These are phyloP conservation scores for Accipiter virgatus DNA, from an alignment of 2,113 vertebrate species.

Conservation along the genomic window DNA sequence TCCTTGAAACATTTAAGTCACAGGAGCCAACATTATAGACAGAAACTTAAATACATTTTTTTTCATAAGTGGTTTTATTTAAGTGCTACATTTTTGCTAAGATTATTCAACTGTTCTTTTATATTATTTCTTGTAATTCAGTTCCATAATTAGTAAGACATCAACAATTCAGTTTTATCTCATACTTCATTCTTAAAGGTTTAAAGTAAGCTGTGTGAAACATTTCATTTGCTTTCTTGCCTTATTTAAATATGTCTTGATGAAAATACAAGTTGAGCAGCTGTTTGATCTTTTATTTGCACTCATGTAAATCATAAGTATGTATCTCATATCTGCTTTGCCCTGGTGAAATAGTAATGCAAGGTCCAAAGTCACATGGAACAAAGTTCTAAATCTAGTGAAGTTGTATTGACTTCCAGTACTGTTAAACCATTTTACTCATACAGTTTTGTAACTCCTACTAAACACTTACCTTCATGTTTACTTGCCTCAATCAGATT, in stretches of 20 bases:
- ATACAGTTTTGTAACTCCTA: not conserved
- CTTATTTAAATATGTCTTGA: not conserved
- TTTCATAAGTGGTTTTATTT: not conserved
- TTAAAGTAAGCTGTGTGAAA: not conserved
- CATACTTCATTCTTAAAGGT: not conserved
- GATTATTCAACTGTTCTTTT: not conserved
- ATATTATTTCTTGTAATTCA: not conserved
- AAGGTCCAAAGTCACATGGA: not conserved
- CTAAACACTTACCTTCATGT: not conserved
- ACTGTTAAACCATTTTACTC: not conserved
- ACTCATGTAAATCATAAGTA: not conserved
- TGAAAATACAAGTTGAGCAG: not conserved
- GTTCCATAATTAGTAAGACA: not conserved
- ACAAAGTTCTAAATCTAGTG: not conserved
- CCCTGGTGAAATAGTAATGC: not conserved
- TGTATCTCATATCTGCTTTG: not conserved
- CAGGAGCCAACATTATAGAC: not conserved
- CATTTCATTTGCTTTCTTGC: not conserved
- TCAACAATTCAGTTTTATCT: not conserved
- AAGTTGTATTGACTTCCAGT: not conserved
- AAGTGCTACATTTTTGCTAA: not conserved
- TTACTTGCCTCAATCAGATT: not conserved
- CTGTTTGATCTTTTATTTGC: not conserved
- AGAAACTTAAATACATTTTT: not conserved
- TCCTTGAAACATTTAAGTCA: not conserved